Evolutionary conservation across 37 sponge, comb jelly and placozoan genomes (phyloP).

Genomic region (Ianthella basta): DNA sequence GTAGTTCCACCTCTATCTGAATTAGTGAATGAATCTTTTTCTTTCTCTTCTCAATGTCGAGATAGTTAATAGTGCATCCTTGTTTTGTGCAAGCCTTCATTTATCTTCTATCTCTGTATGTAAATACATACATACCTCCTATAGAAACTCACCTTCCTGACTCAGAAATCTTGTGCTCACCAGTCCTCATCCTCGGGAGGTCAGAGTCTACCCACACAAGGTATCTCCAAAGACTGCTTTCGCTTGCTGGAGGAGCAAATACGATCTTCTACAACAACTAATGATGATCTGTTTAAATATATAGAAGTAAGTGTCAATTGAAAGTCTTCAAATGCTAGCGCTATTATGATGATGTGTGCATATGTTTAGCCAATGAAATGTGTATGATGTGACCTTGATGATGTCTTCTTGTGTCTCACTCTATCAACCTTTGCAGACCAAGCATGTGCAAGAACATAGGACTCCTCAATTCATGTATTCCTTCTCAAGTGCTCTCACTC

Average conservation of each 20-base stretch:
- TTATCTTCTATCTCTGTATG: too few species aligned
- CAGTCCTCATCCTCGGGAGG: not conserved
- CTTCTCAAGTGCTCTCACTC: constrained; percentile 37
- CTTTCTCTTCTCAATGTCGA: too few species aligned
- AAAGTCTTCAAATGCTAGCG: not conserved
- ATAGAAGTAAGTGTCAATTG: constrained; percentile 48
- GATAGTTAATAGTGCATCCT: too few species aligned
- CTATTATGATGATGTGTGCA: not conserved
- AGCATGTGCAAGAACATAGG: not conserved
- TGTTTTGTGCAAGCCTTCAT: too few species aligned
- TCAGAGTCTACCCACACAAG: not conserved
- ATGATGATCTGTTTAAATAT: constrained; percentile 46
- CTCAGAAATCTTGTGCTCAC: not conserved
- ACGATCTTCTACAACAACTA: constrained; percentile 33
- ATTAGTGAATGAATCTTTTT: too few species aligned
- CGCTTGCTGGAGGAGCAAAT: not conserved
- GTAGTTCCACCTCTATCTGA: too few species aligned
- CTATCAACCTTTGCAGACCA: not conserved
- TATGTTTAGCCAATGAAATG: too few species aligned
- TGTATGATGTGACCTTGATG: too few species aligned
- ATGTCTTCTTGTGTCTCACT: not conserved
- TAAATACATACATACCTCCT: too few species aligned
- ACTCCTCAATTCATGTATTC: constrained; percentile 31
- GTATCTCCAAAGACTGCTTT: not conserved
- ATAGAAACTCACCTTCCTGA: constrained; percentile 24